A percentile compares a stretch with the other conserved stretches of the same genome.
These are phyloP conservation scores for Meteorus sp. DNA, from an alignment of 1,140 invertebrate genomes.

Conservation along the genomic window DNA sequence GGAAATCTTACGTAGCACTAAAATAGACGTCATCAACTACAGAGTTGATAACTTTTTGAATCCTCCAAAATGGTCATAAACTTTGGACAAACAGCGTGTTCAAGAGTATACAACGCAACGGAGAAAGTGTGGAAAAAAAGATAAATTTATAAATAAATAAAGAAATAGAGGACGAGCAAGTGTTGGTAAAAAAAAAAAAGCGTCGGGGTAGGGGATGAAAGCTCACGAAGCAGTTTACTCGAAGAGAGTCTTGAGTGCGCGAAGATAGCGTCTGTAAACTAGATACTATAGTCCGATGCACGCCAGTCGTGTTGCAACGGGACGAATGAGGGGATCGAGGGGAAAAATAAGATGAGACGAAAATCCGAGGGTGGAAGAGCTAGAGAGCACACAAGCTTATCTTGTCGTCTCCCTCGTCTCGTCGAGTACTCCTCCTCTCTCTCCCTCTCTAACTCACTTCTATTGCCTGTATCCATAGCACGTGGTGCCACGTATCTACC, in stretches of 20 bases:
- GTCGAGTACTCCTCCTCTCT: background rate
- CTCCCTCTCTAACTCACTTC: conserved; percentile 2
- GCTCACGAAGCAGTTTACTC: background rate
- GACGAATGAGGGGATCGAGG: background rate
- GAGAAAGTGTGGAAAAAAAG: background rate
- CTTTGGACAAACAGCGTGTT: conserved; percentile 39
- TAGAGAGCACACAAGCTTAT: conserved; percentile 29
- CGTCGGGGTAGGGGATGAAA: too few relatives aligned
- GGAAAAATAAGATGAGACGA: conserved; percentile 26
- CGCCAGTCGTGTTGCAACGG: conserved; percentile 17
- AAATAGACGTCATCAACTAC: conserved; percentile 37
- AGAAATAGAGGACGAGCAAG: background rate
- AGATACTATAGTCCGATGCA: conserved; percentile 9
- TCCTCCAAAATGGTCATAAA: conserved; percentile 33
- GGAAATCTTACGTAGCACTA: conserved; percentile 15
- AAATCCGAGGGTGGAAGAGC: conserved; percentile 31
- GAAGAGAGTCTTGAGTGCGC: conserved; percentile 11
- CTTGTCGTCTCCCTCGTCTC: background rate
- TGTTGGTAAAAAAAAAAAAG: background rate
- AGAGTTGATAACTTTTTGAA: conserved; percentile 35
- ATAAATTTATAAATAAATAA: background rate
- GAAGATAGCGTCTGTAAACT: conserved; percentile 7
- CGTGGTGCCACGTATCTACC: conserved; percentile 42
- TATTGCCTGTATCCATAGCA: conserved; percentile 31
- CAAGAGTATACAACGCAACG: conserved; percentile 29